Percentiles rank a stretch among this genome's conserved stretches.
Conservation (phyloP, 2,888 invertebrate species). For the Spilarctia lutea region DNA sequence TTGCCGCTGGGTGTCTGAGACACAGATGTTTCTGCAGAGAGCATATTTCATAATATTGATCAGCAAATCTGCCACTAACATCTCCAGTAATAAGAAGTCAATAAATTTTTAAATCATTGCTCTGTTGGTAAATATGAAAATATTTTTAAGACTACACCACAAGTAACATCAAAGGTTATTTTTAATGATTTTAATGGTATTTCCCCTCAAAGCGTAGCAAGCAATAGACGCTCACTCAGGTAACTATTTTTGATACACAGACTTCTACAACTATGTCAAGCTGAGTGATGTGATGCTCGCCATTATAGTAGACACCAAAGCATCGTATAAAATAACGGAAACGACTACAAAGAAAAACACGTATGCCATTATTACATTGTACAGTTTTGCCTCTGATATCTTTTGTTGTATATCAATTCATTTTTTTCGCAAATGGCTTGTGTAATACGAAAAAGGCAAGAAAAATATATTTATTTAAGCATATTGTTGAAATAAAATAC, state of each 20-base stretch:
- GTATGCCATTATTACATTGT: too few relatives aligned
- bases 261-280: too few relatives aligned
- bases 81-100: background rate
- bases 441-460: too few relatives aligned
- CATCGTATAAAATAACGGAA: too few relatives aligned
- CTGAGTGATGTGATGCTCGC: background rate
- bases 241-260: too few relatives aligned
- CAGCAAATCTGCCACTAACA: background rate
- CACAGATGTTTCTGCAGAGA: background rate
- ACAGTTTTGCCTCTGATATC: too few relatives aligned
- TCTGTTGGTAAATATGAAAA: background rate
- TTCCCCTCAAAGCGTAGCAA: background rate
- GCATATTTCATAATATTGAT: background rate
- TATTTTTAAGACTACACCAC: background rate
- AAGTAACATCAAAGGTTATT: background rate
- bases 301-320: too few relatives aligned
- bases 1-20: background rate
- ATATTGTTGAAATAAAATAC: too few relatives aligned
- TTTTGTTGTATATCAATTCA: too few relatives aligned
- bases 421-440: too few relatives aligned
- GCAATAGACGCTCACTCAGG: background rate
- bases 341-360: too few relatives aligned
- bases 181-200: background rate
- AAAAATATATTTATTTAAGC: too few relatives aligned
- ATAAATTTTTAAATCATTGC: background rate